A percentile compares a stretch with the other conserved stretches of the same genome.
Evolutionary conservation across 2,113 vertebrate genomes (phyloP).

Genomic region (Tupaia tana): DNA sequence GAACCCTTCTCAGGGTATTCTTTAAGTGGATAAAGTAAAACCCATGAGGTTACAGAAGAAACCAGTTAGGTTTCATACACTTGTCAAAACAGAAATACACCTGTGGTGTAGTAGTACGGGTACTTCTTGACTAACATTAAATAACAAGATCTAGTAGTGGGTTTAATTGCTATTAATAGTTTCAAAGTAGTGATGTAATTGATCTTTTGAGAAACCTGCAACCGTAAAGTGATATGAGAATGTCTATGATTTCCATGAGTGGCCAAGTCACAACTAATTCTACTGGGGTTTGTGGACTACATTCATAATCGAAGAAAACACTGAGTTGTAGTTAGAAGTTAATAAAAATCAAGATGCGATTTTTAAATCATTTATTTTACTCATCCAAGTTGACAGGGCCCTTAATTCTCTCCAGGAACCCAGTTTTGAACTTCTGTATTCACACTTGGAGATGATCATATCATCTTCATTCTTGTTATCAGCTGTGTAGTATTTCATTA

Average conservation of each 20-base stretch:
- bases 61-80: not conserved
- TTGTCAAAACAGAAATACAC: not conserved
- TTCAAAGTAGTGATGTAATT: not conserved
- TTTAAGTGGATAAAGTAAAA: conserved; percentile 24
- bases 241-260: not conserved
- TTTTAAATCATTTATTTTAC: not conserved
- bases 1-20: not conserved
- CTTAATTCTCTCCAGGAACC: not conserved
- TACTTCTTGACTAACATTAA: not conserved
- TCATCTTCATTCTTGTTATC: not conserved
- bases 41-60: conserved; percentile 26
- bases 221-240: not conserved
- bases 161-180: not conserved
- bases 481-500: not conserved
- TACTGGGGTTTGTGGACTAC: not conserved
- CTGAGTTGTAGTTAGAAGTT: conserved; percentile 12
- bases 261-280: not conserved
- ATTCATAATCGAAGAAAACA: not conserved
- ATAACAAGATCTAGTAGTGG: not conserved
- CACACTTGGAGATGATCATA: not conserved
- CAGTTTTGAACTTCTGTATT: not conserved
- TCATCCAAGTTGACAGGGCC: not conserved
- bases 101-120: not conserved
- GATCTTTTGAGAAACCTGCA: not conserved
- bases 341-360: not conserved